Evolutionary conservation across 2,888 invertebrate genomes (phyloP).

Genomic region (Eupithecia insigniata): DNA sequence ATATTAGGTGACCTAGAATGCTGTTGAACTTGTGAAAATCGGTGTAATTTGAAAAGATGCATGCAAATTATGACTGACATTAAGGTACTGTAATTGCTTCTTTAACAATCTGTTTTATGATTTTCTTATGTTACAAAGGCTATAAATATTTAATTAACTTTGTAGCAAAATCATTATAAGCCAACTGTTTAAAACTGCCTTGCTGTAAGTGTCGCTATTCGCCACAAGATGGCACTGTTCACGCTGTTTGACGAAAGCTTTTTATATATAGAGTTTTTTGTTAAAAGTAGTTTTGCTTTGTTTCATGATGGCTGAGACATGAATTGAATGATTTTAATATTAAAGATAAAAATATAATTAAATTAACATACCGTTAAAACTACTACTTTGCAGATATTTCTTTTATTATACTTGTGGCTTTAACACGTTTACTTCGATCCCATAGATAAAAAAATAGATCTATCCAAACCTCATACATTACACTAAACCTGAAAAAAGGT

Average conservation of each 20-base stretch:
- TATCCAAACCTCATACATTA: conserved; percentile 5
- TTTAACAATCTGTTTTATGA: background rate
- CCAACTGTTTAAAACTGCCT: background rate
- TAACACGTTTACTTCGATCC: background rate
- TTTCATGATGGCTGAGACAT: background rate
- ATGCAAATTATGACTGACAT: background rate
- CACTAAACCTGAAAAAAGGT: conserved; percentile 20
- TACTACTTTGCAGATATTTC: too few relatives aligned
- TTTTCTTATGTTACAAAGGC: background rate
- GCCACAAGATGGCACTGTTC: conserved; percentile 62
- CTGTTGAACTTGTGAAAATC: conserved; percentile 7
- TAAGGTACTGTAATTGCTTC: background rate
- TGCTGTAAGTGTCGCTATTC: conserved; percentile 48
- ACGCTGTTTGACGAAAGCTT: background rate
- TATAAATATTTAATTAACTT: background rate
- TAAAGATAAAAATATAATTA: background rate
- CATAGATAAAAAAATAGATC: background rate
- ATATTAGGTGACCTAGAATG: conserved; percentile 10
- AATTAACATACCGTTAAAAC: background rate
- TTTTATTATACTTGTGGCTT: background rate
- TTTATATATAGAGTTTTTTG: background rate
- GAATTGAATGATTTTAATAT: background rate
- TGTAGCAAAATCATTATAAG: background rate
- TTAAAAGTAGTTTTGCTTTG: background rate
- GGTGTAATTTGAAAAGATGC: background rate